phyloP scores from a whole-genome alignment of 2,888 invertebrate genomes.

The Amphimallon solstitiale region DNA sequence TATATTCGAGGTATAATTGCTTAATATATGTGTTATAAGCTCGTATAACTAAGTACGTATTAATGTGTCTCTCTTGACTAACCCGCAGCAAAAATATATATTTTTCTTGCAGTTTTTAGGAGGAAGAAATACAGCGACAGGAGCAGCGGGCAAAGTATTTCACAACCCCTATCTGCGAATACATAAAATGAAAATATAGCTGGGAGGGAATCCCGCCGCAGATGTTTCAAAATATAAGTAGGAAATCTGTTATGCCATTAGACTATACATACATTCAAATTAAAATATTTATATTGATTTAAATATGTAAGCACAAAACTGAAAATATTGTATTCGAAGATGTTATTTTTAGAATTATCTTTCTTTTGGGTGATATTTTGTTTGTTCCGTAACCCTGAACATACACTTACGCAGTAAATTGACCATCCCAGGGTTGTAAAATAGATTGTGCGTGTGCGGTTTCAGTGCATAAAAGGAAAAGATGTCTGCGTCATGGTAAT shows the following conservation, averaged over 20 bases:
- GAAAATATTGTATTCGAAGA: not conserved
- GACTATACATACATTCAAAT: conserved; percentile 10
- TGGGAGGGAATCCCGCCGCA: not conserved
- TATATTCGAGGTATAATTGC: not conserved
- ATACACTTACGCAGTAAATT: conserved; percentile 27
- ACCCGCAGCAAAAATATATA: conserved; percentile 7
- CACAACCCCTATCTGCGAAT: conserved; percentile 14
- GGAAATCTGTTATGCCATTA: conserved; percentile 3
- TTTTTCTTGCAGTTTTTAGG: conserved; percentile 14
- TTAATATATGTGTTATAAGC: conserved; percentile 6
- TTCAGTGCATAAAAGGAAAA: conserved; percentile 35
- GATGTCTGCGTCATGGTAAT: conserved; percentile 36
- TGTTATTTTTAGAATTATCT: not conserved
- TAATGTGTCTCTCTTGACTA: conserved; percentile 1
- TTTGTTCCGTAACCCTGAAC: conserved; percentile 9
- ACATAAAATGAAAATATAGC: conserved; percentile 18
- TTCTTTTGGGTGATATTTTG: not conserved
- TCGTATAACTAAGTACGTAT: not conserved
- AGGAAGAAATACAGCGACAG: conserved; percentile 13
- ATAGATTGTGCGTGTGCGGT: conserved; percentile 32
- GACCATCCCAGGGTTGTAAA: conserved; percentile 33
- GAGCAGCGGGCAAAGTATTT: not conserved
- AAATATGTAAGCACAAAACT: not conserved
- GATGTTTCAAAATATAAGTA: conserved; percentile 14
- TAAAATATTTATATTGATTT: conserved; percentile 11